A percentile compares a stretch with the other conserved stretches of the same genome.
These are phyloP conservation scores for Scaptomyza tumidula DNA, from an alignment of 2,888 invertebrate genomes.

Conservation along the genomic window DNA sequence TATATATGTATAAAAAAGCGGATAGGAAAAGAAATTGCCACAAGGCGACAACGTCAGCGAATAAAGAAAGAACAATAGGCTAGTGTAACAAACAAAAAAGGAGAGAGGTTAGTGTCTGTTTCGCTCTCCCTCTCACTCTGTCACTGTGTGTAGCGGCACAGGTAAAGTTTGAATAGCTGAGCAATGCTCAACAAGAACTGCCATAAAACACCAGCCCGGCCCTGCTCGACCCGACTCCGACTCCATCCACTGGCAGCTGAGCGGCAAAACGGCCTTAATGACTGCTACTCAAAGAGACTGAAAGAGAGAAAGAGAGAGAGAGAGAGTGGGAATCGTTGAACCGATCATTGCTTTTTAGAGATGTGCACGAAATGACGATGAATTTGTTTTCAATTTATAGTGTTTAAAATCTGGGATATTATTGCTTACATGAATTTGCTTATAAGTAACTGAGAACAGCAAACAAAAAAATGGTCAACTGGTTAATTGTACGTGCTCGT, in stretches of 20 bases:
- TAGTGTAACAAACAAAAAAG: slow-evolving; percentile 38
- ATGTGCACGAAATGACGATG: slow-evolving; percentile 18
- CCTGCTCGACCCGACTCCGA: background rate
- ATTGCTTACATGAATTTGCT: background rate
- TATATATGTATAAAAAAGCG: slow-evolving; percentile 7
- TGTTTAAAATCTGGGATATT: background rate
- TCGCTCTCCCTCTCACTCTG: background rate
- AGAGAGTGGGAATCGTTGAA: slow-evolving; percentile 5
- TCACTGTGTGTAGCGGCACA: background rate
- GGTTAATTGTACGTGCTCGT: slow-evolving; percentile 3
- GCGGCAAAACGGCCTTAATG: slow-evolving; percentile 70
- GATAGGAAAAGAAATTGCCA: slow-evolving; percentile 57
- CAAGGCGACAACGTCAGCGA: slow-evolving; percentile 58
- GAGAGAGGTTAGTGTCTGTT: background rate
- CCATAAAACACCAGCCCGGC: slow-evolving; percentile 62
- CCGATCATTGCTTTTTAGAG: slow-evolving; percentile 33
- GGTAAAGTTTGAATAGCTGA: slow-evolving; percentile 61
- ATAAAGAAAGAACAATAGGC: slow-evolving; percentile 47
- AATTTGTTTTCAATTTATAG: background rate
- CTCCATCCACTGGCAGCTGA: slow-evolving; percentile 22
- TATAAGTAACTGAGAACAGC: background rate
- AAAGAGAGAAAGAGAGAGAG: background rate
- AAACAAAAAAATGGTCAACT: no score
- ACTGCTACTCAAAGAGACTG: slow-evolving; percentile 34
- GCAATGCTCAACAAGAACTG: slow-evolving; percentile 44